phyloP scores from a whole-genome alignment of 2,113 vertebrate species.

The Tauraco erythrolophus region DNA sequence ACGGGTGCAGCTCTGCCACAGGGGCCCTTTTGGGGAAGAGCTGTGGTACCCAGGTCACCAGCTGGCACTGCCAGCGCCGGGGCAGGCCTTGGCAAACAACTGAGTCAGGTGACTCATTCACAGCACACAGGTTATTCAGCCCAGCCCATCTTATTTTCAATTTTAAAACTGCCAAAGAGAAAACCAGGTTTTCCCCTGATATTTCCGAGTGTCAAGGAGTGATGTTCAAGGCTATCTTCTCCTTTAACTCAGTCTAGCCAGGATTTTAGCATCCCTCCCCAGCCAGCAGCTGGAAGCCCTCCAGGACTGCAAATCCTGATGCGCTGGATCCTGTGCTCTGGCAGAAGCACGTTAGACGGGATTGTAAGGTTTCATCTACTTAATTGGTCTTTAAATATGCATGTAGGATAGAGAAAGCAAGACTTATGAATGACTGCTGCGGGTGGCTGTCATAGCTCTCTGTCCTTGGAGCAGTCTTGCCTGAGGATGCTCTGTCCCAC shows the following conservation, averaged over 20 bases:
- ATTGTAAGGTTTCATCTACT: not conserved
- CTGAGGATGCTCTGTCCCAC: not conserved
- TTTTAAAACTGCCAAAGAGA: not conserved
- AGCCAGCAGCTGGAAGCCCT: not conserved
- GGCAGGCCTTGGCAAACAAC: not conserved
- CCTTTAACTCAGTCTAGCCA: not conserved
- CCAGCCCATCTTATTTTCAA: not conserved
- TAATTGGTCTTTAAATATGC: constrained; percentile 29
- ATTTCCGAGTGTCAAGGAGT: not conserved
- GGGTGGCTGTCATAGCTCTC: not conserved
- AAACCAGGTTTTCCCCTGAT: not conserved
- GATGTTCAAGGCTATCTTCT: not conserved
- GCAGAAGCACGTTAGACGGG: not conserved
- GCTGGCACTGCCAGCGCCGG: not conserved
- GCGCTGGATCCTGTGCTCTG: not conserved
- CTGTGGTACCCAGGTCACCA: not conserved
- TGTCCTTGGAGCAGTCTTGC: not conserved
- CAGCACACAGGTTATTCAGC: not conserved
- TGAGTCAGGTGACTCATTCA: fast-evolving
- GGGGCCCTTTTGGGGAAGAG: not conserved
- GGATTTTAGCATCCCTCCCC: not conserved
- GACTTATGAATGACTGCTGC: not conserved
- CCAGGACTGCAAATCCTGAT: fast-evolving
- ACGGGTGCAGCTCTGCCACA: not conserved
- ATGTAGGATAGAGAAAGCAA: constrained; percentile 18